Evolutionary conservation across 2,113 vertebrate genomes (phyloP).

Genomic region (Xiphias gladius): DNA sequence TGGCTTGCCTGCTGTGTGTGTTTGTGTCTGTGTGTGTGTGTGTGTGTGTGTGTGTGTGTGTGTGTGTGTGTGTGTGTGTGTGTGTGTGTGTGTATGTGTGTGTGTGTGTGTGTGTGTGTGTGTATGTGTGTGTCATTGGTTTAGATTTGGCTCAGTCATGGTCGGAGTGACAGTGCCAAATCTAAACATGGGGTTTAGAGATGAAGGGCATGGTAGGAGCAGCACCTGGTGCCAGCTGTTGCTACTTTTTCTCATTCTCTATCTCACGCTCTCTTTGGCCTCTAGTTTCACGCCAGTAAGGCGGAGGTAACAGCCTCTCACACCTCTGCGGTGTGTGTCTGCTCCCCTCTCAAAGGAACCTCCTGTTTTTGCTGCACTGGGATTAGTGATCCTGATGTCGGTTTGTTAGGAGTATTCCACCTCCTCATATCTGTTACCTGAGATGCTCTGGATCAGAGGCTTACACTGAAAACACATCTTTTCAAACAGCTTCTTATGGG

Average conservation of each 20-base stretch:
- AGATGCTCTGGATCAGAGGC: neutral
- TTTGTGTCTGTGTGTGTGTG: conserved; percentile 7
- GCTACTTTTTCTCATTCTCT: conserved; percentile 7
- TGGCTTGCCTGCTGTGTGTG: conserved; percentile 32
- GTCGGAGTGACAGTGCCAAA: conserved; percentile 56
- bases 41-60: conserved; percentile 24
- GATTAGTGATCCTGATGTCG: neutral
- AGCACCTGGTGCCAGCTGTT: conserved; percentile 69
- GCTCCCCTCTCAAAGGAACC: neutral
- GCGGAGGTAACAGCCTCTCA: neutral
- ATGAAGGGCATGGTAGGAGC: conserved; percentile 42
- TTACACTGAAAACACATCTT: neutral
- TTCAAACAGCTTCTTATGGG: neutral
- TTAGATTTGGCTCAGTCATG: conserved; percentile 69
- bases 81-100: conserved; percentile 23
- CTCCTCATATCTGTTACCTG: neutral
- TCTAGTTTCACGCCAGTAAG: conserved; percentile 5
- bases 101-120: conserved; percentile 18
- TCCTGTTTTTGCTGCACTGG: neutral
- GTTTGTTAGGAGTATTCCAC: neutral
- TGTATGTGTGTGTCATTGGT: no score
- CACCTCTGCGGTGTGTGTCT: no score
- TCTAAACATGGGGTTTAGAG: conserved; percentile 65
- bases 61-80: conserved; percentile 45
- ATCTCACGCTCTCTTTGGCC: conserved; percentile 33